These are phyloP conservation scores for Mandrillus leucophaeus DNA, from an alignment of 2,113 vertebrate genomes.

Conservation along the genomic window DNA sequence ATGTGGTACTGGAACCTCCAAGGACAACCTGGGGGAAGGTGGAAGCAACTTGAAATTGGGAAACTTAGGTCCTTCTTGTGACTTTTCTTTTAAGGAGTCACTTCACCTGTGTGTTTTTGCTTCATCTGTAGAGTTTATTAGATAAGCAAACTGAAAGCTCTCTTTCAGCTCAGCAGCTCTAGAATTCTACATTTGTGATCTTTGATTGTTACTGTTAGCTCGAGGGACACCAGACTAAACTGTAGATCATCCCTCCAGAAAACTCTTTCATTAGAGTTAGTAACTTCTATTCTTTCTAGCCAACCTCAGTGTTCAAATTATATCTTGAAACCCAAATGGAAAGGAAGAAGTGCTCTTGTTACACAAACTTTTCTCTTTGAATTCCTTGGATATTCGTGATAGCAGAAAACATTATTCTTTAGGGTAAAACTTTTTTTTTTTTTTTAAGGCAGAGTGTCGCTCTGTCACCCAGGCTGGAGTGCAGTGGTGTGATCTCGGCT, in stretches of 20 bases:
- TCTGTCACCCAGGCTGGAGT: too few relatives aligned
- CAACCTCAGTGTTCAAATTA: accelerated
- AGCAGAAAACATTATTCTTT: neutral
- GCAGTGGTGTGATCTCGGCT: too few relatives aligned
- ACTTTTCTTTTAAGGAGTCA: neutral
- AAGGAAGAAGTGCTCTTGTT: neutral
- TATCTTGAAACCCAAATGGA: neutral
- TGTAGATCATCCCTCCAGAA: neutral
- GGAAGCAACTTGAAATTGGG: neutral
- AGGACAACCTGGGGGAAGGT: accelerated
- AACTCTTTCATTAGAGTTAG: neutral
- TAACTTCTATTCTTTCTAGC: neutral
- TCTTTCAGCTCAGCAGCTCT: neutral
- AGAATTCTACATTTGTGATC: neutral
- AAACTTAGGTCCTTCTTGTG: neutral
- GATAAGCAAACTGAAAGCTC: neutral
- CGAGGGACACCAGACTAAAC: neutral
- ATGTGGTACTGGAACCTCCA: neutral
- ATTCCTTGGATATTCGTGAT: neutral
- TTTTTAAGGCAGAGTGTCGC: too few relatives aligned
- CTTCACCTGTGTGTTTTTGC: neutral
- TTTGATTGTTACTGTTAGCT: neutral
- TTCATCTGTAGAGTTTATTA: neutral
- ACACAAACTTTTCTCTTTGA: neutral
- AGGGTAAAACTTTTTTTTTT: neutral